Conservation (phyloP, 2,888 invertebrate species). For the Drosophila kokeensis region DNA sequence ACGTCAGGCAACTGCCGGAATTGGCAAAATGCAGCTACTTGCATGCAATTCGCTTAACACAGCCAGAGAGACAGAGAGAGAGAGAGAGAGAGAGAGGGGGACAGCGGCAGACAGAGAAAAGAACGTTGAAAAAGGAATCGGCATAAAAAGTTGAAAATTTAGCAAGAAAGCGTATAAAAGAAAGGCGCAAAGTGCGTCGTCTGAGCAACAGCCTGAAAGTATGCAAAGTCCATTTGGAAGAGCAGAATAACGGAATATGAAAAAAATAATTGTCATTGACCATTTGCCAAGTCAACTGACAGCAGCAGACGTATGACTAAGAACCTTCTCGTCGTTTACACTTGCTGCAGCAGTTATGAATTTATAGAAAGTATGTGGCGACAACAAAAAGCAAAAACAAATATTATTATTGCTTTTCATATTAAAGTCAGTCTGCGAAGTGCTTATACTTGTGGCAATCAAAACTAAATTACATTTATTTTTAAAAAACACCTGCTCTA, state of each 20-base stretch:
- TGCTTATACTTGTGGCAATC: neutral
- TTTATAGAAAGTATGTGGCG: neutral
- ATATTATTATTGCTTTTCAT: neutral
- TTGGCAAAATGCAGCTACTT: conserved; percentile 80
- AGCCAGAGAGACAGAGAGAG: conserved; percentile 12
- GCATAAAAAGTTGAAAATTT: conserved; percentile 19
- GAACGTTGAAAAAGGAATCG: neutral
- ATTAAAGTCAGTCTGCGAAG: neutral
- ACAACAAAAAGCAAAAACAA: neutral
- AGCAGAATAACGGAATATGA: conserved; percentile 7
- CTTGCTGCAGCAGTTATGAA: conserved; percentile 25
- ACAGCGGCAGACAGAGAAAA: conserved; percentile 16
- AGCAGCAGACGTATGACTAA: conserved; percentile 10
- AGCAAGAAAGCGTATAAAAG: conserved; percentile 12
- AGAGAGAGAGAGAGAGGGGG: conserved; percentile 18
- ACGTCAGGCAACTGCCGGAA: conserved; percentile 68
- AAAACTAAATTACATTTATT: too few species aligned
- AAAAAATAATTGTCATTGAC: conserved; percentile 47
- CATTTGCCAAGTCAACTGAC: conserved; percentile 66
- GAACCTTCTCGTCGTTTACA: neutral
- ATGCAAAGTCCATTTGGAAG: conserved; percentile 42
- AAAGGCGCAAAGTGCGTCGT: conserved; percentile 52
- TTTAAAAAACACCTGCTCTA: too few species aligned
- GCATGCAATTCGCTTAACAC: conserved; percentile 62
- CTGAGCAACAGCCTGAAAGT: conserved; percentile 64